Base-by-base conservation (phyloP, 2,113 vertebrate genomes). In the Carollia perspicillata region DNA sequence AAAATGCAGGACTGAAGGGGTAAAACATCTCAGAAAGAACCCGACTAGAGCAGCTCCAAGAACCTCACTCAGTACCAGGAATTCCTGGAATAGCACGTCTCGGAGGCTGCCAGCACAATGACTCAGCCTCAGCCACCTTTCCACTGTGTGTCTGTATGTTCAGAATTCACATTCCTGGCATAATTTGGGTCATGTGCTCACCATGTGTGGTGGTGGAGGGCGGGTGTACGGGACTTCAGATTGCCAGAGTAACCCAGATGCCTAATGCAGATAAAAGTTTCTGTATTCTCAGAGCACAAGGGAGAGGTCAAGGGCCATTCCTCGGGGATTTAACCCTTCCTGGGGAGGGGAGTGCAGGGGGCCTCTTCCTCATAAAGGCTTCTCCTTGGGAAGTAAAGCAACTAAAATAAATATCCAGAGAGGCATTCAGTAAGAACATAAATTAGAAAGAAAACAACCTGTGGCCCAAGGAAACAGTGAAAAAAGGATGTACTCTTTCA, bases 81-180 rank as follows among this genome's bases (percentile, higher is more conserved):
- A 96, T 93, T 96, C 79, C 47, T 95, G 90, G 79, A 66, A 71
- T 7, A 49, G 84, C 14, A 80, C 83, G 33, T 69, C 65, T 40
- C 51, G 44, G 87, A 65, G 47, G 30, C 94, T 84, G 79, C 51
- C 66, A 86, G 37, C 20, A 60, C 42, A 68, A 72, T 83, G 84
- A 93, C 60, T 89, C 86, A 75, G 58, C 42, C 18, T 44, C 28
- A n/a, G 47, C 4, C 33, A 30, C 55, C 77, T 84, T 60, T 40
- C 55, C 78, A 47, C 51, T 77, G 66, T 35, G 71, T 68, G 47
- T 63, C 91, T 90, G 14, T 42, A 30, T 81, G 47, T 3, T 72
- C 60, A 47, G 60, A 44, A 92, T 63, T 95, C 79, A 72, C 40
- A 78, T 71, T 65, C 44, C 74, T 53, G 18, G n/a, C 60, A 89